A percentile compares a stretch with the other conserved stretches of the same genome.
phyloP scores from a whole-genome alignment of 2,113 vertebrate genomes.

The Spea bombifrons region DNA sequence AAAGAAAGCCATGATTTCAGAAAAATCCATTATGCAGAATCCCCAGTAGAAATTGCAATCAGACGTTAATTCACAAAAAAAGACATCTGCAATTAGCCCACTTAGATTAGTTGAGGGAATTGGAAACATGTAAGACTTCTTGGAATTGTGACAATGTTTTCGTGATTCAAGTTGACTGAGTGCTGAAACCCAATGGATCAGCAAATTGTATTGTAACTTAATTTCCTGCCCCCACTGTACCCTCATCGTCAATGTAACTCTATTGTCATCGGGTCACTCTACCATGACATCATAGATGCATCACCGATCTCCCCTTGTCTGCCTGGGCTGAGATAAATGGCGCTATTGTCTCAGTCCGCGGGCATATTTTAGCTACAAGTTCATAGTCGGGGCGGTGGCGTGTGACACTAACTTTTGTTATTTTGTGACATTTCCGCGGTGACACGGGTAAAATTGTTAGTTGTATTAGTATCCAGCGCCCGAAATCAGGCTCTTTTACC shows the following conservation, averaged over 20 bases:
- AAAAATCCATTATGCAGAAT: neutral
- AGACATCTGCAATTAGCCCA: conserved; percentile 10
- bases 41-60: conserved; percentile 18
- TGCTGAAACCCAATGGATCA: neutral
- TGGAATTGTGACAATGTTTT: conserved; percentile 11
- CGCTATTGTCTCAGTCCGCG: conserved; percentile 20
- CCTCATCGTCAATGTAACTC: conserved; percentile 10
- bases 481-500: neutral
- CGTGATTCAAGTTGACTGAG: neutral
- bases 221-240: conserved; percentile 17
- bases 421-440: conserved; percentile 34
- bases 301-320: conserved; percentile 38
- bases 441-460: conserved; percentile 6
- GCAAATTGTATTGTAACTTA: neutral
- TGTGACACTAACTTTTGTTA: conserved; percentile 31
- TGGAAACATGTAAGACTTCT: neutral
- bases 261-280: conserved; percentile 32
- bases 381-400: conserved; percentile 34
- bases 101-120: neutral
- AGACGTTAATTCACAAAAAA: conserved; percentile 5
- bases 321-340: conserved; percentile 23
- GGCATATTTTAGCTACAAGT: conserved; percentile 13
- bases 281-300: conserved; percentile 9
- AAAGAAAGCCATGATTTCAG: neutral
- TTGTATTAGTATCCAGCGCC: neutral